phyloP scores from a whole-genome alignment of 2,888 invertebrate species.

The Drosophila lutescens region DNA sequence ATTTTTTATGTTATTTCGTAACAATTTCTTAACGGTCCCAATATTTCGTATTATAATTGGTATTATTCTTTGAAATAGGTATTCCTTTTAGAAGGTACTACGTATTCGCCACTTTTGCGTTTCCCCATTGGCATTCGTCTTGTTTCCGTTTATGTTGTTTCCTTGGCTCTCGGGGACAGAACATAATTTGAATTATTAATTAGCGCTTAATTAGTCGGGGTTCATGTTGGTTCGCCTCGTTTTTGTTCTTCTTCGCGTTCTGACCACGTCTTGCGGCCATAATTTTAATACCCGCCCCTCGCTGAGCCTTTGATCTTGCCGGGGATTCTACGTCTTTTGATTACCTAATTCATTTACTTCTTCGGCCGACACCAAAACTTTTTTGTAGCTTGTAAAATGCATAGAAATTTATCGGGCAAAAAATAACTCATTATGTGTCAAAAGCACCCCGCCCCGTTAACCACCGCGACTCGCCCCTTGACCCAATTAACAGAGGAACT shows the following conservation, averaged over 20 bases:
- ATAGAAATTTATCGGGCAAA: constrained; percentile 62
- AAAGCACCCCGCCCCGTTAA: constrained; percentile 28
- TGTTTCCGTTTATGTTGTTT: constrained; percentile 28
- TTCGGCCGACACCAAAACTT: constrained; percentile 38
- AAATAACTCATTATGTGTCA: constrained; percentile 74
- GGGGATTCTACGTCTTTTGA: constrained; percentile 66
- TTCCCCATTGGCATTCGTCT: constrained; percentile 9
- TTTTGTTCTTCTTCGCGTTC: constrained; percentile 21
- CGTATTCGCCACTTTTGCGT: constrained; percentile 8
- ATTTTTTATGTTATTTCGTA: too few relatives aligned
- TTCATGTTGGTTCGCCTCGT: constrained; percentile 46
- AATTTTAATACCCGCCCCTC: constrained; percentile 56
- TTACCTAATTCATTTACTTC: constrained; percentile 73
- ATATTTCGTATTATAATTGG: too few relatives aligned
- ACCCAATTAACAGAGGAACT: constrained; percentile 68
- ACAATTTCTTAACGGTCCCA: too few relatives aligned
- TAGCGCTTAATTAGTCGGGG: constrained; percentile 78
- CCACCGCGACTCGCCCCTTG: constrained; percentile 37
- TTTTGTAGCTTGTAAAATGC: constrained; percentile 28
- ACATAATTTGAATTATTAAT: constrained; percentile 80
- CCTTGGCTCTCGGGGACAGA: constrained; percentile 39
- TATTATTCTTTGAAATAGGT: too few relatives aligned
- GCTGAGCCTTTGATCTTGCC: constrained; percentile 64
- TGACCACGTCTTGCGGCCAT: constrained; percentile 71
- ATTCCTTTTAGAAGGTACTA: constrained; percentile 10